Percentiles rank a stretch among this genome's conserved stretches.
phyloP scores from a whole-genome alignment of 2,888 invertebrate genomes.

The Notodonta dromedarius region DNA sequence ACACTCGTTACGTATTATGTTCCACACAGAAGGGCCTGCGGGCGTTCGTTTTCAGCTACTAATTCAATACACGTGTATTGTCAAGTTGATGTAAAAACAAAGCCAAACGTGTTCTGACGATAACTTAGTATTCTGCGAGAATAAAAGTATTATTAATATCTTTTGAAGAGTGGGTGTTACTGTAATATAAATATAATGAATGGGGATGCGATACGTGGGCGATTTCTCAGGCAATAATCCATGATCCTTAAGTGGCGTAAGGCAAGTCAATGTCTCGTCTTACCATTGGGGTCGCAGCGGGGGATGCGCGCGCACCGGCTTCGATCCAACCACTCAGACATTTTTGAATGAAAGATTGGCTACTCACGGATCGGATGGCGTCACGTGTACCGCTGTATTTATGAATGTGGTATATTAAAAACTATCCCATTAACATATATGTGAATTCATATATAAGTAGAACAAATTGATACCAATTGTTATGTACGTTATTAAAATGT shows the following conservation, averaged over 20 bases:
- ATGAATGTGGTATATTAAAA: constrained; percentile 8
- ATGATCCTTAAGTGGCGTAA: constrained; percentile 42
- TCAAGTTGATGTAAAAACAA: not conserved
- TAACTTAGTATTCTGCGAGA: not conserved
- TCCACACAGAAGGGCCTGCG: no score
- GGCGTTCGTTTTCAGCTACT: not conserved
- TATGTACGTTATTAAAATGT: no score
- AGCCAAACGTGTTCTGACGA: not conserved
- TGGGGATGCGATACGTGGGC: not conserved
- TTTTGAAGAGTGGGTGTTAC: not conserved
- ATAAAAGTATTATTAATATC: not conserved
- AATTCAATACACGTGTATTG: constrained; percentile 2
- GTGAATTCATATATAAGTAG: no score
- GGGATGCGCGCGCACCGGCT: constrained; percentile 74
- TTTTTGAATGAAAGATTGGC: constrained; percentile 73
- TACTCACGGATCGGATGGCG: constrained; percentile 54
- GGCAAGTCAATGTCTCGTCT: constrained; percentile 43
- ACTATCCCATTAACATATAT: not conserved
- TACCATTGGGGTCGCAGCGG: constrained; percentile 37
- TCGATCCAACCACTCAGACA: constrained; percentile 66
- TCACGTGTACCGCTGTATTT: constrained; percentile 47
- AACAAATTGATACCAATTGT: no score
- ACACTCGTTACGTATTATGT: no score
- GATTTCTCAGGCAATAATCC: constrained; percentile 20
- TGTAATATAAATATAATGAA: not conserved